Evolutionary conservation across 2,888 invertebrate species (phyloP).

Genomic region (Orchesella flavescens): DNA sequence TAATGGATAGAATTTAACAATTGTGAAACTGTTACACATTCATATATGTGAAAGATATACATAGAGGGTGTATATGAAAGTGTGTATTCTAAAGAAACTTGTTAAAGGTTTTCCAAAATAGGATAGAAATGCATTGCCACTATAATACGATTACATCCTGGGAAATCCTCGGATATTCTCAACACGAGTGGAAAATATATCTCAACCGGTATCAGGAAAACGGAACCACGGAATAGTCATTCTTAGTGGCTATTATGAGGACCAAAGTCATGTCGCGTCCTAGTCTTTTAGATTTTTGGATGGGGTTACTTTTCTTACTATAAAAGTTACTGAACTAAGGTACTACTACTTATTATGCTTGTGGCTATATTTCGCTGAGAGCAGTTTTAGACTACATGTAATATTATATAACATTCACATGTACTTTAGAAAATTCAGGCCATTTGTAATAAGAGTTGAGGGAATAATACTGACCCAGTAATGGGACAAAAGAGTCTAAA

Average conservation of each 20-base stretch:
- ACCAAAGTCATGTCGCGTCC: constrained; percentile 33
- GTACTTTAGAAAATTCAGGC: background rate
- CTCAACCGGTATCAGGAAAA: constrained; percentile 4
- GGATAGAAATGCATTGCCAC: constrained; percentile 16
- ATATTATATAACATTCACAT: too few species aligned
- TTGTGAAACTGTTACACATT: constrained; percentile 17
- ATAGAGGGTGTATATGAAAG: background rate
- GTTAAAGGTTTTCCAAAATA: constrained; percentile 13
- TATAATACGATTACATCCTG: constrained; percentile 49
- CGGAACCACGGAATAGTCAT: background rate
- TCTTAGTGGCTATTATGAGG: constrained; percentile 22
- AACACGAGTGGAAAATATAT: constrained; percentile 49
- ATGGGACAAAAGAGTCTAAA: too few species aligned
- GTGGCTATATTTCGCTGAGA: too few species aligned
- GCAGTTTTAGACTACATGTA: too few species aligned
- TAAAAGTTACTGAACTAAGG: too few species aligned
- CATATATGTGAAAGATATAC: background rate
- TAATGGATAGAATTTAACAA: background rate
- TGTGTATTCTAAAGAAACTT: background rate
- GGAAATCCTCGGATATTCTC: constrained; percentile 41
- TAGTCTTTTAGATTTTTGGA: background rate
- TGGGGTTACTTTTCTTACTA: too few species aligned
- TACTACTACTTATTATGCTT: too few species aligned
- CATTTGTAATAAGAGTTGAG: constrained; percentile 37
- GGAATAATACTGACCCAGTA: constrained; percentile 24